Base-by-base conservation (phyloP, 2,888 invertebrate genomes). In the Galeopsomyia nigrocyanea region DNA sequence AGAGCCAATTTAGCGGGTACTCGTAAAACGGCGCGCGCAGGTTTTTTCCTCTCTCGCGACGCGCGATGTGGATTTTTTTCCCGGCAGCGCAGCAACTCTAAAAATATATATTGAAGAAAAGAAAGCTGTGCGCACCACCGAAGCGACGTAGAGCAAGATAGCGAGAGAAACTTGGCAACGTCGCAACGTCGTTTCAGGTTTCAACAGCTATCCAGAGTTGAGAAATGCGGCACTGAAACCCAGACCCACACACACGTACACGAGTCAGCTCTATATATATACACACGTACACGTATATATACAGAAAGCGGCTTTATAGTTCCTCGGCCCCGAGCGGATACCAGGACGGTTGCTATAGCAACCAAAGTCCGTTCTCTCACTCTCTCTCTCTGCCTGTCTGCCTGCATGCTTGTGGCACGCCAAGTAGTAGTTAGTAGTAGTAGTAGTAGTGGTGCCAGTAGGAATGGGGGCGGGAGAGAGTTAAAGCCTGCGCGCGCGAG, bases 331-430 rank as follows among this genome's bases (percentile, higher is more conserved):
- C 65, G 49, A 50, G 61, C 61, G 68, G 65, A 68, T 68, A 73
- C 68, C 68, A 74, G 70, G 70, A 58, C 53, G 68, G 75, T 75
- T 69, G 75, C 75, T 58, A 39, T 67, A 63, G 75, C 75, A 75
- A 75, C 75, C 74, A 22, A 71, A 71, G 57, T 21, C 56, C 61
- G 14, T 14, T 51, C 61, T 22, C 47, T 64, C 58, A 22, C 55
- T 61, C 61, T 49, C 26, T 49, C 50, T 51, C 63, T 49, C 62
- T 50, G 5, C 3, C 53, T 64, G 46, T 64, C 62, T 68, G 47
- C 39, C 31, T 16, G 26, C 16, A 1, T 55, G 55, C n/a, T 16
- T 10, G 39, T 31, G 57, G 66, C 55, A n/a, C 51, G 31, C 61
- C 62, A n/a, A 26, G 53, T 51, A 21, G 19, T 7, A 21, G 19